phyloP scores from a whole-genome alignment of 2,113 vertebrate genomes.

The Notechis scutatus region DNA sequence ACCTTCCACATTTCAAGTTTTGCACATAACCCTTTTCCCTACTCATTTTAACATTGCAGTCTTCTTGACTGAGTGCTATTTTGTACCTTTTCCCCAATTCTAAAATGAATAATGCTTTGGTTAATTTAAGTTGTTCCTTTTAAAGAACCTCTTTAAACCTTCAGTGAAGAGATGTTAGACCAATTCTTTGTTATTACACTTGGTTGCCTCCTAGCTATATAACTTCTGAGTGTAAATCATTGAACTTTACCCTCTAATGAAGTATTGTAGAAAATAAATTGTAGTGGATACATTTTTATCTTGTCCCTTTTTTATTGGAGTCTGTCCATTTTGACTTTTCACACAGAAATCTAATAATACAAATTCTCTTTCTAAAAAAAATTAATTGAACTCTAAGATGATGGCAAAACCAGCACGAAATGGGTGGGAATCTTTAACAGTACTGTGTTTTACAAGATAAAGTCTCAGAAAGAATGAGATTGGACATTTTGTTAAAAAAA shows the following conservation, averaged over 20 bases:
- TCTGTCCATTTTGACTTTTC: slow-evolving; percentile 29
- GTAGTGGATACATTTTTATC: slow-evolving; percentile 72
- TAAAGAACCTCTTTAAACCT: slow-evolving; percentile 76
- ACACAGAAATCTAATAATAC: neutral
- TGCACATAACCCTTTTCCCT: slow-evolving; percentile 67
- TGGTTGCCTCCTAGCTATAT: slow-evolving; percentile 81
- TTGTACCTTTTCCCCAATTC: slow-evolving; percentile 69
- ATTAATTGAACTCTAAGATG: neutral
- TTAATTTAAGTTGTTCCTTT: slow-evolving; percentile 64
- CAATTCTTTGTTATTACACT: slow-evolving; percentile 79
- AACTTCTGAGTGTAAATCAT: slow-evolving; percentile 80
- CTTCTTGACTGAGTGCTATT: slow-evolving; percentile 68
- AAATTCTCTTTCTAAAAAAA: neutral
- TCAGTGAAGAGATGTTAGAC: slow-evolving; percentile 78
- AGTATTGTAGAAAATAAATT: slow-evolving; percentile 83
- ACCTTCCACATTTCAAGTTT: slow-evolving; percentile 66
- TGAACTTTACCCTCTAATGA: slow-evolving; percentile 77
- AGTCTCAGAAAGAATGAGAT: neutral
- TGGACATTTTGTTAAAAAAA: neutral
- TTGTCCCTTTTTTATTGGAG: slow-evolving; percentile 53
- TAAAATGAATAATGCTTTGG: slow-evolving; percentile 64
- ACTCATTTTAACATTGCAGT: slow-evolving; percentile 64
- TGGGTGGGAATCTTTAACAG: neutral
- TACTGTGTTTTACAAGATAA: neutral
- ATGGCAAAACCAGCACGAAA: neutral